These are phyloP conservation scores for Enteromius argenteus DNA, from an alignment of 2,797 vertebrate genomes.

Conservation along the genomic window DNA sequence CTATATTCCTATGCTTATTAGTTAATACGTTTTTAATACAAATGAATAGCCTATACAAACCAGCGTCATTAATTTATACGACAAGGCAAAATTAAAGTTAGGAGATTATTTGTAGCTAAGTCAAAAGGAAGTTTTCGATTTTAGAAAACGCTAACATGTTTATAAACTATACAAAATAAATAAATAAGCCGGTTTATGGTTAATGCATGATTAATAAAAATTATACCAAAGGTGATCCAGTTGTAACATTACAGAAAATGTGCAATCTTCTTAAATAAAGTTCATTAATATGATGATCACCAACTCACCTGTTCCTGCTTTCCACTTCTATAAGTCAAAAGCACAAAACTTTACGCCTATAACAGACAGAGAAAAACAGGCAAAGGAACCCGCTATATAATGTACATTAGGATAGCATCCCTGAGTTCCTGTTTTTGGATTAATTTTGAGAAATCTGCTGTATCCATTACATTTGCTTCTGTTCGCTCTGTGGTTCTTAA, in stretches of 20 bases:
- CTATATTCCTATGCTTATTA: neutral
- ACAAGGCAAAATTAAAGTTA: neutral
- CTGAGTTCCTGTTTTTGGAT: neutral
- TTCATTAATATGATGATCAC: neutral
- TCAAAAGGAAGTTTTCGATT: neutral
- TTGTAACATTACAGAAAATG: neutral
- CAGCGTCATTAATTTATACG: neutral
- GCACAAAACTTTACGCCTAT: neutral
- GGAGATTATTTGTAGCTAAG: neutral
- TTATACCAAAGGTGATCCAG: neutral
- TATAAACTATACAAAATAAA: neutral
- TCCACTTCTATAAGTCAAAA: neutral
- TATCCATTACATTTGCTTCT: neutral
- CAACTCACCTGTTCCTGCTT: neutral
- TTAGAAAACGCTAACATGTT: neutral
- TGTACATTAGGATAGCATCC: too few relatives aligned
- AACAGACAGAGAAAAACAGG: neutral
- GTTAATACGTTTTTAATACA: neutral
- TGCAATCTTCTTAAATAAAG: neutral
- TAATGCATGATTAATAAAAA: neutral
- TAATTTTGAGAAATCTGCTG: neutral
- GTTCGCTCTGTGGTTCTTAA: neutral
- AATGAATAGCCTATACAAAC: neutral
- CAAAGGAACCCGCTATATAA: neutral
- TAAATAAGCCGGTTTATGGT: neutral